Evolutionary conservation across 2,888 invertebrate genomes (phyloP).

Genomic region (Operophtera brumata): DNA sequence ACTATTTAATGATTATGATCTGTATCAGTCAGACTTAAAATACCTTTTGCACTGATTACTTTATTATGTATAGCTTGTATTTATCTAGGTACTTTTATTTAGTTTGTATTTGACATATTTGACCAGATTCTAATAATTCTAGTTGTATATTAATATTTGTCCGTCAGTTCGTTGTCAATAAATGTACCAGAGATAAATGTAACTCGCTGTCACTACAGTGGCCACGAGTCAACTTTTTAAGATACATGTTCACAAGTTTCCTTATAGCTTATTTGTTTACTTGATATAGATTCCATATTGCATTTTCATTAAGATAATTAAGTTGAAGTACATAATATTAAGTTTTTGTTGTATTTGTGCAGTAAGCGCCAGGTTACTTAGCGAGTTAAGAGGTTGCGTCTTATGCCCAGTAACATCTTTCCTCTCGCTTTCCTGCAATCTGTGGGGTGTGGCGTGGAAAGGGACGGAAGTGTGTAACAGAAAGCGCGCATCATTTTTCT

Average conservation of each 20-base stretch:
- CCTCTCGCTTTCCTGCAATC: no score
- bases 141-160: neutral
- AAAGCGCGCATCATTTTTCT: no score
- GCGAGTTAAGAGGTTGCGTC: neutral
- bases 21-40: no score
- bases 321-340: constrained; percentile 16
- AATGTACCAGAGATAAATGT: neutral
- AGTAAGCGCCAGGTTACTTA: constrained; percentile 7
- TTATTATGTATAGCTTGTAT: no score
- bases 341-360: constrained; percentile 23
- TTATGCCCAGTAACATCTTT: no score
- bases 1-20: no score
- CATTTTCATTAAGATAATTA: constrained; percentile 19
- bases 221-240: neutral
- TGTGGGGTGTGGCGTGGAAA: no score
- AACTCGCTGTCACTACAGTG: neutral
- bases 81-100: no score
- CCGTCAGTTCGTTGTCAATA: neutral
- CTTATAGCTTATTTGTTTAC: neutral
- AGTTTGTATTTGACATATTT: no score
- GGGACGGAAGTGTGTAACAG: no score
- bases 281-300: constrained; percentile 17
- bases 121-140: no score
- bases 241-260: neutral
- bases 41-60: no score